Percentiles rank a stretch among this genome's conserved stretches.
Evolutionary conservation across 2,888 invertebrate species (phyloP).

Genomic region (Margaritifera margaritifera): DNA sequence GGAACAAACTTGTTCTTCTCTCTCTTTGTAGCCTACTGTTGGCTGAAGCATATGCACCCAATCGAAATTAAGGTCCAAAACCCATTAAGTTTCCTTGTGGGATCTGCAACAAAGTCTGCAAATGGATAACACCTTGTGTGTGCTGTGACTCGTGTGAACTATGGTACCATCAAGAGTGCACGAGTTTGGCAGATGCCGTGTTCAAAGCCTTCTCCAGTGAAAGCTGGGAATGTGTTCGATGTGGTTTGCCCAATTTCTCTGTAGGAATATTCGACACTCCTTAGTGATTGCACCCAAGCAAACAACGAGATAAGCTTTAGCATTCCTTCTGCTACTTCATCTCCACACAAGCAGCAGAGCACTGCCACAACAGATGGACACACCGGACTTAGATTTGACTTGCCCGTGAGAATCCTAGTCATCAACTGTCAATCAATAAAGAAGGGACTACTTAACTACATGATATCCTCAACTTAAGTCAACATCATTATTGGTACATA

Average conservation of each 20-base stretch:
- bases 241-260: conserved; percentile 5
- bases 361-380: too few species aligned
- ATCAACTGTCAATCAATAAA: too few species aligned
- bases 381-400: too few species aligned
- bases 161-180: conserved; percentile 6
- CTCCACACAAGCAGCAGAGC: too few species aligned
- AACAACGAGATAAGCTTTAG: too few species aligned
- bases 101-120: background rate
- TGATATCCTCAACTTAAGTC: too few species aligned
- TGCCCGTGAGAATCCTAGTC: too few species aligned
- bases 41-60: background rate
- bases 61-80: too few species aligned
- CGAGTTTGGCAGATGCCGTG: background rate
- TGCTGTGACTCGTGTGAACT: background rate
- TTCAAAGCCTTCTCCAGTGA: background rate
- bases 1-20: background rate
- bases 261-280: background rate
- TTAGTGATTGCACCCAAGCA: too few species aligned
- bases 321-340: too few species aligned
- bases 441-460: too few species aligned
- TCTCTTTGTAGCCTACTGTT: background rate
- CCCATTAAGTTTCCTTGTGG: background rate
- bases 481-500: conserved; percentile 21
- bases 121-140: background rate
- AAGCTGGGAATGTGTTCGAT: conserved; percentile 1